These are phyloP conservation scores for Embidobia sp. DNA, from an alignment of 2,888 invertebrate genomes.

Conservation along the genomic window DNA sequence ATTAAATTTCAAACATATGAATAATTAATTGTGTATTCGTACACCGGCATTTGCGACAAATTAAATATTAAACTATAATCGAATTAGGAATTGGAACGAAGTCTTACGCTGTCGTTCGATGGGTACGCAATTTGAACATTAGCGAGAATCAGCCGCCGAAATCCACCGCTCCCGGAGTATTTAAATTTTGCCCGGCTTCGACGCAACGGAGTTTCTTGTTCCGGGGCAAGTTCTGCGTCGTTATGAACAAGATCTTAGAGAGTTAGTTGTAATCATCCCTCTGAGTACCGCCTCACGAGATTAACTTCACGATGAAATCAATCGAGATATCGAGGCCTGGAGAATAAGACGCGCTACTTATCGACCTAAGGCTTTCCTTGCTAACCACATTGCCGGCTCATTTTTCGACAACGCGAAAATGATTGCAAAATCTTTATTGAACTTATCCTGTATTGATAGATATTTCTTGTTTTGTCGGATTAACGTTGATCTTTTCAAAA, in stretches of 20 bases:
- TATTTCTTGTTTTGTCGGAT: no score
- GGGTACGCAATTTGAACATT: no score
- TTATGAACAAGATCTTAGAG: slow-evolving; percentile 27
- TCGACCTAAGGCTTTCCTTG: background rate
- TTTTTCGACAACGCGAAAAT: slow-evolving; percentile 10
- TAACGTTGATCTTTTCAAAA: no score
- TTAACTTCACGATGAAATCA: slow-evolving; percentile 48
- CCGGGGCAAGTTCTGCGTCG: slow-evolving; percentile 16
- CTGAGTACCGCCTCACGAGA: slow-evolving; percentile 29
- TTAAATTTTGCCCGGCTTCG: slow-evolving; percentile 29
- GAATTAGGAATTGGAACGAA: no score
- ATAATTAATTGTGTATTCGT: slow-evolving; percentile 3
- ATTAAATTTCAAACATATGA: slow-evolving; percentile 9
- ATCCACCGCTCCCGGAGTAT: slow-evolving; percentile 2
- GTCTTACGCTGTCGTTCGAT: no score
- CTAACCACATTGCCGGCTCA: slow-evolving; percentile 5
- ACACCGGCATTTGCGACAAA: background rate
- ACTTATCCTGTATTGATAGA: no score
- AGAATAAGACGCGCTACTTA: slow-evolving; percentile 16
- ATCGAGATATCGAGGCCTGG: slow-evolving; percentile 20
- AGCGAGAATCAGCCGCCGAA: no score
- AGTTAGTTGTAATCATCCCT: slow-evolving; percentile 27
- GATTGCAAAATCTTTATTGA: background rate
- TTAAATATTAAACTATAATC: background rate
- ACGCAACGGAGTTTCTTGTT: slow-evolving; percentile 6